A percentile compares a stretch with the other conserved stretches of the same genome.
Evolutionary conservation across 2,888 invertebrate genomes (phyloP).

Genomic region (Serripes groenlandicus): DNA sequence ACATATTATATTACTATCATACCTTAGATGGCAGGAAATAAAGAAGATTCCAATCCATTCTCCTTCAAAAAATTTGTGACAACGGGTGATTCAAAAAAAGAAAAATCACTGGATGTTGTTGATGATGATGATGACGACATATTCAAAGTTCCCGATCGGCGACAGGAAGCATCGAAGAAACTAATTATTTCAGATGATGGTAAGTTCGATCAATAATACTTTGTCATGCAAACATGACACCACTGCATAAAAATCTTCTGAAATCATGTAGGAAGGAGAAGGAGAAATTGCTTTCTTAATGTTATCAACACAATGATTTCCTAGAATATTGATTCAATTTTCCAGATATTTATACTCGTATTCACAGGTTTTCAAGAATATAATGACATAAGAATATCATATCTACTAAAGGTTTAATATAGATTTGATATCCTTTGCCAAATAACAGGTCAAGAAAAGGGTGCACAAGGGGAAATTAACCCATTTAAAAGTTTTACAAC

Average conservation of each 20-base stretch:
- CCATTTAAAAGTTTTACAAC: too few species aligned
- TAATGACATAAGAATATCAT: too few species aligned
- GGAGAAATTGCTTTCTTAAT: neutral
- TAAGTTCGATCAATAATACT: neutral
- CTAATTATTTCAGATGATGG: constrained; percentile 64
- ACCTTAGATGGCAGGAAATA: constrained; percentile 9
- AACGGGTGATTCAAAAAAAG: constrained; percentile 71
- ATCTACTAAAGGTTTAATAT: too few species aligned
- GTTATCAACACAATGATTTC: too few species aligned
- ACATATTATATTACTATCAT: too few species aligned
- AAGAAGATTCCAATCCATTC: constrained; percentile 82
- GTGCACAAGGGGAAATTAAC: too few species aligned
- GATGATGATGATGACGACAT: constrained; percentile 69
- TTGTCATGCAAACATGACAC: neutral
- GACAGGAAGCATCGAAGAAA: constrained; percentile 57
- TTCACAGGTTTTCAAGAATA: too few species aligned
- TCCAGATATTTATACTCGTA: too few species aligned
- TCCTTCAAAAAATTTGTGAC: constrained; percentile 84
- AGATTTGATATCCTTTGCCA: too few species aligned
- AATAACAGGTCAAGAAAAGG: too few species aligned
- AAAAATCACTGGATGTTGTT: constrained; percentile 36
- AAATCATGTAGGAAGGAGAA: neutral
- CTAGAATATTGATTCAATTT: too few species aligned
- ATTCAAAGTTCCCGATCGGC: constrained; percentile 55
- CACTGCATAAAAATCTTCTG: neutral